Base-by-base conservation (phyloP, 2,113 vertebrate genomes). In the Sciurus niger region DNA sequence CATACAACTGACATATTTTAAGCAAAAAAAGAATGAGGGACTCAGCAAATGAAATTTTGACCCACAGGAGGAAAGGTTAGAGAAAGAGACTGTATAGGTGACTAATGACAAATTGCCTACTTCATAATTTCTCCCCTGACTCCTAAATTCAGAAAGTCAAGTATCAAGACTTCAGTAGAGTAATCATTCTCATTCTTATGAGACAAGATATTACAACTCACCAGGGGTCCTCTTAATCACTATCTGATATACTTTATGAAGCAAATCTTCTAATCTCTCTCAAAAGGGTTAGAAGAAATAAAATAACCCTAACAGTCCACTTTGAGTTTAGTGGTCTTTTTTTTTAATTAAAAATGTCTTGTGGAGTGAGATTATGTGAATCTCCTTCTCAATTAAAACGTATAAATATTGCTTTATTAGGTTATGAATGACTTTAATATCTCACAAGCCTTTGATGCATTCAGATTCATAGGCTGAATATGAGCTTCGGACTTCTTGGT, bases 321-420 rank as follows among this genome's bases (percentile, higher is more conserved):
- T 90, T 93, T 73, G 93, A 97, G 91, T 94, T 96, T 77, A 83
- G 65, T 70, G 67, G 58, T 37, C 46, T 93, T 77, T 74, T 85
- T 95, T 97, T 94, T 93, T 95, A 89, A 97, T 97, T 97, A 96
- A 97, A 97, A 96, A 92, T 96, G 53, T 97, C 91, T 96, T 84
- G 58, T 94, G 84, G 79, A 96, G 67, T 82, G 92, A 96, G 95
- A 92, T 73, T 94, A 84, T 90, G 77, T 74, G 77, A 95, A 87
- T 8, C 37, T 80, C 53, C 80, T 86, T 89, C 84, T 96, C 93
- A 97, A 94, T 97, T 98, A 97, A 89, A 84, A 87, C 83, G 65
- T 82, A 91, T 65, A 89, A 67, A 72, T 92, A 96, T 91, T 93
- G 67, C 76, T 95, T 96, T 94, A 91, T 94, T 95, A 78, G 65